phyloP scores from a whole-genome alignment of 2,888 invertebrate genomes.

The Machimus atricapillus region DNA sequence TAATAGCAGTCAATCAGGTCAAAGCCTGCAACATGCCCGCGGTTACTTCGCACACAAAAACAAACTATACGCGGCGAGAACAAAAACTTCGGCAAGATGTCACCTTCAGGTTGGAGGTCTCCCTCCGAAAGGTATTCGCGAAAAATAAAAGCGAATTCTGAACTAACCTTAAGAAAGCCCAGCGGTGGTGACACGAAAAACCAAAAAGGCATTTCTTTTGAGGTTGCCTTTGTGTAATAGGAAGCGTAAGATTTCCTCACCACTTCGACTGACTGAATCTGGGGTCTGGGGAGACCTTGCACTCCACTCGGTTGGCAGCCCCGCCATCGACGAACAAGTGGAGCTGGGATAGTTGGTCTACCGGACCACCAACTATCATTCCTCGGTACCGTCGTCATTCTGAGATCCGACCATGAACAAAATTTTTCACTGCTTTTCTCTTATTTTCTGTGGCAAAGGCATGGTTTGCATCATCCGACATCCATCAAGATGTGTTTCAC shows the following conservation, averaged over 20 bases:
- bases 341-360: neutral
- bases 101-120: constrained; percentile 6
- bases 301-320: neutral
- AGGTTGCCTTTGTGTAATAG: neutral
- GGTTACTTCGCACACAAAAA: neutral
- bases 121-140: neutral
- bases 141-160: neutral
- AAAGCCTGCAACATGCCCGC: neutral
- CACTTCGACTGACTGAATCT: neutral
- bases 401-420: neutral
- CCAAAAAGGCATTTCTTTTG: neutral
- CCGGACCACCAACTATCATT: neutral
- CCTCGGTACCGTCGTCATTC: neutral
- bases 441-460: neutral
- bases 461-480: neutral
- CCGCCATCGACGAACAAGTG: neutral
- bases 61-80: neutral
- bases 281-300: neutral
- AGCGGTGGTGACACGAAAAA: neutral
- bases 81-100: neutral
- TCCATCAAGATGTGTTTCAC: neutral
- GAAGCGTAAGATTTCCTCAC: constrained; percentile 8
- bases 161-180: neutral
- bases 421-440: neutral
- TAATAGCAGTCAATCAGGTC: neutral